Percentiles rank a stretch among this genome's conserved stretches.
phyloP scores from a whole-genome alignment of 2,797 vertebrate species.

The Hemibagrus guttatus region DNA sequence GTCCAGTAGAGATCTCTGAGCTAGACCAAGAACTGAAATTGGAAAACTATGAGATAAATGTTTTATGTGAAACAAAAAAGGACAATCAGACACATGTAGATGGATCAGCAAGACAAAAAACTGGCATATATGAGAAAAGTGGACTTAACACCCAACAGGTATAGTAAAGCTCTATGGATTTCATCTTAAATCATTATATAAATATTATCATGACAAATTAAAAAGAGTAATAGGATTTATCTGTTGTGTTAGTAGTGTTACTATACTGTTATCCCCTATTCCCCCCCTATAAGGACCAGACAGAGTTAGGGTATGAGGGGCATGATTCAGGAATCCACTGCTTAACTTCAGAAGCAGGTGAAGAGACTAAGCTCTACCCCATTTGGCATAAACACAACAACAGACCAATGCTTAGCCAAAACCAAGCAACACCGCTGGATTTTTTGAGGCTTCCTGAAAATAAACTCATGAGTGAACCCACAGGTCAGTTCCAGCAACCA shows the following conservation, averaged over 20 bases:
- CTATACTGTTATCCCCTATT: constrained; percentile 23
- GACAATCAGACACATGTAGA: constrained; percentile 34
- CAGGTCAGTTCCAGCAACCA: constrained; percentile 31
- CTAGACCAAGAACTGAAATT: constrained; percentile 52
- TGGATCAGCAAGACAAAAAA: constrained; percentile 49
- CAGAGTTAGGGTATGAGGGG: constrained; percentile 27
- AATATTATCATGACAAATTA: not conserved
- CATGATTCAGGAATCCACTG: constrained; percentile 47
- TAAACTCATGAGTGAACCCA: not conserved
- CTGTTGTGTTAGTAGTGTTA: not conserved
- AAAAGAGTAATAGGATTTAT: not conserved
- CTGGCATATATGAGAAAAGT: constrained; percentile 52
- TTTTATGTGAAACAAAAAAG: constrained; percentile 37
- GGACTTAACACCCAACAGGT: constrained; percentile 73
- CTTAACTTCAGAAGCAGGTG: constrained; percentile 30
- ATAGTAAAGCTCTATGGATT: constrained; percentile 29
- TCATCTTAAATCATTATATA: not conserved
- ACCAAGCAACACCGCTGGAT: constrained; percentile 17
- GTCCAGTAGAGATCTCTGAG: constrained; percentile 41
- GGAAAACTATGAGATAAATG: constrained; percentile 20
- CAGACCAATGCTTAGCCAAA: constrained; percentile 25
- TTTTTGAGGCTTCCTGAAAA: not conserved
- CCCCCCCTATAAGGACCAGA: constrained; percentile 43
- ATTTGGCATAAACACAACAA: not conserved
- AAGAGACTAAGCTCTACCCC: constrained; percentile 11